Base-by-base conservation (phyloP, 2,113 vertebrate genomes). In the Chaetura pelagica region DNA sequence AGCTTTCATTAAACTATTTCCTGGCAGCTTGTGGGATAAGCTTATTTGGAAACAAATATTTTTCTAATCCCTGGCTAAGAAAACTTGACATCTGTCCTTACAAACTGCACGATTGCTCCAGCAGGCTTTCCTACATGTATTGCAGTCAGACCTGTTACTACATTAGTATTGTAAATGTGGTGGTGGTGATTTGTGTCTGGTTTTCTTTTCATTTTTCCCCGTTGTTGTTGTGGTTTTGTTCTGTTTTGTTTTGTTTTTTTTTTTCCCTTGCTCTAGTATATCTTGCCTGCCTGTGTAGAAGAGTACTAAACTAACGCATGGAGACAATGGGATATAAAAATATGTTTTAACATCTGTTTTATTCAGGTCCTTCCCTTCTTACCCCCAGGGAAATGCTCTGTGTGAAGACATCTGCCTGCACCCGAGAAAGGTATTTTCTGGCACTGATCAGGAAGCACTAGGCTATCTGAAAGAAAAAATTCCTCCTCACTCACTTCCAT, bases 21-120 rank as follows among this genome's bases (percentile, higher is more conserved):
- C 93, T 89, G 94, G 42, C 46, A 95, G 24, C 1, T 2, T 76
- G 82, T 42, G 63, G 32, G 61, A 91, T 86, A 88, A 90, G 51
- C 58, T 82, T 69, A 51, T 63, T 91, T 82, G 81, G 78, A 95
- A 91, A 79, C 57, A 94, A 92, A 57, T 26, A 27, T 54, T 92
- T 89, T 78, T 89, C 61, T 72, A 94, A 82, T 95, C 61, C 10
- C 5, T 73, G 58, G 17, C 38, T 88, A 76, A 85, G 89, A 89
- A 93, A 89, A 71, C 30, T 68, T 71, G 64, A 89, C 19, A 46
- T 76, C 58, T 94, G 35, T 73, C 23, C 34, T 62, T 82, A 29
- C 1, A 0, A 12, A 20, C 40, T 51, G 76, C 13, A 15, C 8
- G 26, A 71, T 74, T 91, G 54, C 51, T 84, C 51, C 55, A 77